Percentiles rank a stretch among this genome's conserved stretches.
phyloP scores from a whole-genome alignment of 2,113 vertebrate genomes.

The Gallinago undulata region DNA sequence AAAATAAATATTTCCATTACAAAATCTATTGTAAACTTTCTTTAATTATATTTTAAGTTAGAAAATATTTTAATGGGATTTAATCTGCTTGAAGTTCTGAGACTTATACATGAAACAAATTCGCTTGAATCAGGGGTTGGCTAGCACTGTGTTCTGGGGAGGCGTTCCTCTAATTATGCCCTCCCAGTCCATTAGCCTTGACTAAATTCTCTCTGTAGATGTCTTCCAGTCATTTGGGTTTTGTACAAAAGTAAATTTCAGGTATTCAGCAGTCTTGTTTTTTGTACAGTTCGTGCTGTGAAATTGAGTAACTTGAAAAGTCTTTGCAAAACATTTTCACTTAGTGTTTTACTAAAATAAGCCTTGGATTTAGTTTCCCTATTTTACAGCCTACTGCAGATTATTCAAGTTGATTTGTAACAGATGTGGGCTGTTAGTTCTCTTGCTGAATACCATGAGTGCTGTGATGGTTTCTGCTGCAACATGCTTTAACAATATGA shows the following conservation, averaged over 20 bases:
- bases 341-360: neutral
- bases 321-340: neutral
- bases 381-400: neutral
- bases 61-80: neutral
- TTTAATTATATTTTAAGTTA: neutral
- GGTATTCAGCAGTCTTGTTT: neutral
- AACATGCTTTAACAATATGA: neutral
- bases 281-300: neutral
- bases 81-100: neutral
- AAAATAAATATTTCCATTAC: neutral
- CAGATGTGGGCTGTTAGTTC: neutral
- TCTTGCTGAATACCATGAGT: neutral
- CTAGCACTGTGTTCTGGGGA: neutral
- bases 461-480: neutral
- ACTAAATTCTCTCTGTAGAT: neutral
- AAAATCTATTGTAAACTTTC: neutral
- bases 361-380: neutral
- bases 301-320: neutral
- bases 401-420: neutral
- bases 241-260: neutral
- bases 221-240: neutral
- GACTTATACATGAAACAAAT: neutral
- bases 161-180: neutral
- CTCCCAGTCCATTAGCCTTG: neutral
- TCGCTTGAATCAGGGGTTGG: neutral